These are phyloP conservation scores for Axis porcinus DNA, from an alignment of 2,113 vertebrate species.

Conservation along the genomic window DNA sequence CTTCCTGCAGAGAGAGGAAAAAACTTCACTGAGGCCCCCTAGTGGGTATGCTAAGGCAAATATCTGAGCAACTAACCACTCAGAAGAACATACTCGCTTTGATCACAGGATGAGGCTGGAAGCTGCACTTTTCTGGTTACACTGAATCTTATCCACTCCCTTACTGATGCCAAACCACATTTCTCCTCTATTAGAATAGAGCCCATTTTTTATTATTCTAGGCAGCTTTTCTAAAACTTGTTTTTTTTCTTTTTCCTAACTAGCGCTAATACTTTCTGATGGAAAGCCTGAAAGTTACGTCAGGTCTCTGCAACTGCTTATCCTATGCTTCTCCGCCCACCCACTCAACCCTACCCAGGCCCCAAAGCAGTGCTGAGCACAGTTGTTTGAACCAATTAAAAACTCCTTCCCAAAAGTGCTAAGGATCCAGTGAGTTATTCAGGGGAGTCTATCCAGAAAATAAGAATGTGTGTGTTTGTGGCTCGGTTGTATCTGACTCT, in stretches of 20 bases:
- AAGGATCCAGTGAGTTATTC: background rate
- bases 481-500: background rate
- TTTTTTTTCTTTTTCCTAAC: background rate
- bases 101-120: background rate
- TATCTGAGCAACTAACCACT: background rate
- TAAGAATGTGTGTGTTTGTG: background rate
- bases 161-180: conserved; percentile 28
- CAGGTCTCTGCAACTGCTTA: background rate
- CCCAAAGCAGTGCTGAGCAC: conserved; percentile 42
- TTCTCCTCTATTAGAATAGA: conserved; percentile 38
- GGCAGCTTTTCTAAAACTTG: background rate
- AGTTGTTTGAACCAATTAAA: background rate
- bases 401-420: background rate
- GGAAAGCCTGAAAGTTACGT: background rate
- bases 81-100: conserved; percentile 25
- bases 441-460: background rate
- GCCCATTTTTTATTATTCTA: conserved; percentile 18
- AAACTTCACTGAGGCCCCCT: conserved; percentile 30
- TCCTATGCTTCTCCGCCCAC: background rate
- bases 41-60: conserved; percentile 13
- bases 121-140: conserved; percentile 48
- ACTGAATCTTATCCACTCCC: conserved; percentile 3
- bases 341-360: background rate
- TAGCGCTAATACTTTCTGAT: conserved; percentile 38
- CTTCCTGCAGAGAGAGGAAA: background rate